These are phyloP conservation scores for Ceyx erithaca DNA, from an alignment of 2,797 vertebrate species.

Conservation along the genomic window DNA sequence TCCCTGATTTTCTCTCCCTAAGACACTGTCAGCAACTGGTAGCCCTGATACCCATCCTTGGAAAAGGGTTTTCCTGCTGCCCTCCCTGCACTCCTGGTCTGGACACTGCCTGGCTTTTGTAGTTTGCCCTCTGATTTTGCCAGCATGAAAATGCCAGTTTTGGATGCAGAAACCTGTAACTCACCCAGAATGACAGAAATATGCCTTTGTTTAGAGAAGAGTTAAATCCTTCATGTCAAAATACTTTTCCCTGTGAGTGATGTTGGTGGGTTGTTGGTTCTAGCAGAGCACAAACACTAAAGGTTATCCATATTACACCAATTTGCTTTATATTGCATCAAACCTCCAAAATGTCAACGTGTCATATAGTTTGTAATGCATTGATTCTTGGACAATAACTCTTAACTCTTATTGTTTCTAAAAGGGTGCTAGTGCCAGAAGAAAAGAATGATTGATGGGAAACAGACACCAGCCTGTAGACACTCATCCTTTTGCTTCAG, in stretches of 20 bases:
- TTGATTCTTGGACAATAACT: conserved; percentile 79
- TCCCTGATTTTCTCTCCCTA: conserved; percentile 33
- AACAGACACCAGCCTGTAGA: conserved; percentile 81
- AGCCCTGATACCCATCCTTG: conserved; percentile 14
- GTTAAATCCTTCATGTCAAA: conserved; percentile 66
- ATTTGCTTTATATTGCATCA: conserved; percentile 70
- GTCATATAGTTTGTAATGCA: conserved; percentile 62
- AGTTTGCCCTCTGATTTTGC: conserved; percentile 18
- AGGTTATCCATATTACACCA: conserved; percentile 74
- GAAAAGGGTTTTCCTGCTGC: conserved; percentile 14
- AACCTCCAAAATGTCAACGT: conserved; percentile 73
- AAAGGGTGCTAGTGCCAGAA: conserved; percentile 84
- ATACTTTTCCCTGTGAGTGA: conserved; percentile 55
- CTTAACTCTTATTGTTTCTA: conserved; percentile 83
- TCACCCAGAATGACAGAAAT: conserved; percentile 41
- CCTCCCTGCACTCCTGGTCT: background rate
- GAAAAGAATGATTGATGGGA: conserved; percentile 88
- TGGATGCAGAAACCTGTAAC: conserved; percentile 37
- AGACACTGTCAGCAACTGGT: conserved; percentile 22
- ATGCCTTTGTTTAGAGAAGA: conserved; percentile 60
- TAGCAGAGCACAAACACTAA: conserved; percentile 42
- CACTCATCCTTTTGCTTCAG: conserved; percentile 79
- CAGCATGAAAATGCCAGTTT: conserved; percentile 49
- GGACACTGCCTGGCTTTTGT: background rate
- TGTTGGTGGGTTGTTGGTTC: conserved; percentile 53